Percentiles rank a stretch among this genome's conserved stretches.
These are phyloP conservation scores for Homarus americanus DNA, from an alignment of 1,140 invertebrate genomes.

Conservation along the genomic window DNA sequence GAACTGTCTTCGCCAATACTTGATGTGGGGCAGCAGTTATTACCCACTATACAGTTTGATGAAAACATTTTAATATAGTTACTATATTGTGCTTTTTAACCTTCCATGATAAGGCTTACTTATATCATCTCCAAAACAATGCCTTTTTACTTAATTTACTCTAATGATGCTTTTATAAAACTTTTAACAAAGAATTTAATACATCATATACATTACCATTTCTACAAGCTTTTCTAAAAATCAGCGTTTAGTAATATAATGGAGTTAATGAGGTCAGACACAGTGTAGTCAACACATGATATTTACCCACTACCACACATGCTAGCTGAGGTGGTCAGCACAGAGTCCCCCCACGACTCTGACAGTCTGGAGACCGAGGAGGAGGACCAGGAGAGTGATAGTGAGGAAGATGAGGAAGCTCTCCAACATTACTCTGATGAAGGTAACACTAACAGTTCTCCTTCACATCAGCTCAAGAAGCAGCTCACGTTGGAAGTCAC, in stretches of 20 bases:
- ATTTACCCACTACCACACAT: slow-evolving; percentile 14
- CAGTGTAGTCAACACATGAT: slow-evolving; percentile 18
- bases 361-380: slow-evolving; percentile 6
- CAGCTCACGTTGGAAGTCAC: too few species aligned
- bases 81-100: neutral
- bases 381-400: neutral
- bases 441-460: slow-evolving; percentile 8
- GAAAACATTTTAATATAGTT: neutral
- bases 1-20: neutral
- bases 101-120: neutral
- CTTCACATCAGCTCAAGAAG: too few species aligned
- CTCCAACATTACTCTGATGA: slow-evolving; percentile 10
- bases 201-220: neutral
- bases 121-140: neutral
- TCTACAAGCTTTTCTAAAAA: neutral
- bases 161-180: neutral
- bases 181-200: neutral
- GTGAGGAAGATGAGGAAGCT: slow-evolving; percentile 3
- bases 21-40: neutral
- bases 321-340: slow-evolving; percentile 32
- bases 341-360: slow-evolving; percentile 32
- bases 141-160: neutral
- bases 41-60: neutral
- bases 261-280: neutral
- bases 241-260: neutral